Evolutionary conservation across 2,113 vertebrate species (phyloP), one percentile per base, ranked within the genome.

Genomic region (Peromyscus leucopus): DNA sequence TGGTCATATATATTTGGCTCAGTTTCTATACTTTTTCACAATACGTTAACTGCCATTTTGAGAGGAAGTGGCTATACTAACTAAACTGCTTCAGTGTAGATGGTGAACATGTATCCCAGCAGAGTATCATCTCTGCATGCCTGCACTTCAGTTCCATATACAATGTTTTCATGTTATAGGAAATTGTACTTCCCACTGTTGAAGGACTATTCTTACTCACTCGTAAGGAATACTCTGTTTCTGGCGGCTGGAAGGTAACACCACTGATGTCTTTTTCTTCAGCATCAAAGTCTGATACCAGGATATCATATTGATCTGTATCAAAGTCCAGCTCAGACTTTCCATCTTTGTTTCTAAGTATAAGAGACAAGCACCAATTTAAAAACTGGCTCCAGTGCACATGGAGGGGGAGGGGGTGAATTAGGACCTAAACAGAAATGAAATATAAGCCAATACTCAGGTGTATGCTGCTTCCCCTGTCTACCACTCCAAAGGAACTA

Each of bases 271-370:
- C 98, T 85, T 97, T 90, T 55, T 98, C 98, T 84, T 98, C 98
- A 19, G 96, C 85, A 89, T 96, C 93, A 94, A 99, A 98, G 94
- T 98, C 98, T 46, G 99, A 99, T 93, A 99, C 98, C 42, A 98
- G 97, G 96, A 99, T 98, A 96, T 99, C 99, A 83, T 95, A 98
- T 2, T 83, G 31, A 75, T 99, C 99, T 0, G 95, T 98, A 92
- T 98, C 98, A 98, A 99, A 99, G 97, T 99, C 99, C 69, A 99
- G 98, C 94, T 99, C 99, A 1, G 98, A 98, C 74, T 99, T 99
- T 82, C 98, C 98, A 80, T 99, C 99, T 98, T 99, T 99, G 97
- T 98, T 98, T 98, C 99, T 99, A 97, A 96, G 87, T 94, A 94
- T 98, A 98, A 97, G 89, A 98, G 89, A 96, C 91, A 98, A 97